A percentile compares a stretch with the other conserved stretches of the same genome.
phyloP scores from a whole-genome alignment of 2,113 vertebrate genomes.

The Phylloscopus trochiloides region DNA sequence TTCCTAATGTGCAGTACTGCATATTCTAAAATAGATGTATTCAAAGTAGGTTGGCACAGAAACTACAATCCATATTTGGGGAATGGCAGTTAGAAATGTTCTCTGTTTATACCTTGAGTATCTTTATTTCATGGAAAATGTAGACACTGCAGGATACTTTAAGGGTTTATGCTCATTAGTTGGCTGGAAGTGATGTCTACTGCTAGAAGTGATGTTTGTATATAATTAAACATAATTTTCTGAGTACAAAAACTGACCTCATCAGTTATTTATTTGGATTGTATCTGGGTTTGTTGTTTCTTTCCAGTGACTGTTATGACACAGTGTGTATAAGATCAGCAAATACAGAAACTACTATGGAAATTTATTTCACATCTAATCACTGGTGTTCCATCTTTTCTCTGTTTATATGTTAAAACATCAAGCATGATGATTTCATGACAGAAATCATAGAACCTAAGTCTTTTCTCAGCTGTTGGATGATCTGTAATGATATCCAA shows the following conservation, averaged over 20 bases:
- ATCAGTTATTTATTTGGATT: constrained; percentile 21
- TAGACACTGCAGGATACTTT: neutral
- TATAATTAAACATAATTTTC: constrained; percentile 36
- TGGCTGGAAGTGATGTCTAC: neutral
- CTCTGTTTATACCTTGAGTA: constrained; percentile 31
- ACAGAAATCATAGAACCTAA: neutral
- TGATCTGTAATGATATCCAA: neutral
- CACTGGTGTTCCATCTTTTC: neutral
- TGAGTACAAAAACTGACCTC: neutral
- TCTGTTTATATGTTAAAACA: neutral
- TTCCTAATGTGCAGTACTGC: neutral
- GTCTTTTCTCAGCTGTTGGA: neutral
- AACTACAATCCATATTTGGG: constrained; percentile 20
- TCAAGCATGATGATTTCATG: neutral
- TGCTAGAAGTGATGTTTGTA: constrained; percentile 16
- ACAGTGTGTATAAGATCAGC: neutral
- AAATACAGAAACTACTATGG: neutral
- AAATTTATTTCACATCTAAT: neutral
- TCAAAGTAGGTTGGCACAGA: neutral
- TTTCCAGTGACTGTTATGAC: neutral
- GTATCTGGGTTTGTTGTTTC: neutral
- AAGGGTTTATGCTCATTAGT: neutral
- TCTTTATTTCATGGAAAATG: constrained; percentile 43
- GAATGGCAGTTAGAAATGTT: constrained; percentile 17
- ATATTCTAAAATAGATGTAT: constrained; percentile 22